Base-by-base conservation (phyloP, 2,888 invertebrate genomes). In the Bombylius discolor region DNA sequence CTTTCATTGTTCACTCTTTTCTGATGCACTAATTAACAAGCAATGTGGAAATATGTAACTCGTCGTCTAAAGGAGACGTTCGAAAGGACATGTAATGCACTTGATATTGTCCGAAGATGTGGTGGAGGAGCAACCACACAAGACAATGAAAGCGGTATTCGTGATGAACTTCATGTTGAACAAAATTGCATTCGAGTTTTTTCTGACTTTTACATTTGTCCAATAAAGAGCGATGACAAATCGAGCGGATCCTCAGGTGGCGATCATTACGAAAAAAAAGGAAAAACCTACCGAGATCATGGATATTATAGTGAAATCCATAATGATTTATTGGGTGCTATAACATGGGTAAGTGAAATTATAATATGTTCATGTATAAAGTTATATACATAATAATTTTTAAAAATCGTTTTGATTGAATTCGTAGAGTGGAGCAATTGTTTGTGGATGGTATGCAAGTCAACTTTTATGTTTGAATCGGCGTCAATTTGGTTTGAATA, bases 391-490 rank as follows among this genome's bases (percentile, higher is more conserved):
- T n/a, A n/a, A 33, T 34, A 32, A 13, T 33, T 34, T 47, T 12
- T 34, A 36, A 33, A 23, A 45, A 45, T 48, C 39, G 54, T 58
- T 55, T 61, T 3, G 23, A 23, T 36, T 36, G 36, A 13, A 47
- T 56, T 71, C 73, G 58, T 73, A 83, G 83, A 81, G 82, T 62
- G 77, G 82, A 62, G 78, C 78, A 23, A 66, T 83, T 49, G 79
- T 82, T 14, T 66, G 81, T 58, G 82, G 83, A 48, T 83, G 81
- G 80, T 79, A 81, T 57, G 76, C 82, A 31, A 81, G 79, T 64
- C 82, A 83, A 63, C 70, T 81, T 2, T 68, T 81, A 49, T 71
- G 72, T 57, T 62, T 72, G 5, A 67, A 67, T 13, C 63, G 64
- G 23, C 68, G 68, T 13, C 56, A 58, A 14, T 52, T 51, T 13